These are phyloP conservation scores for Geotrypetes seraphini DNA, from an alignment of 2,797 vertebrate species.

Conservation along the genomic window DNA sequence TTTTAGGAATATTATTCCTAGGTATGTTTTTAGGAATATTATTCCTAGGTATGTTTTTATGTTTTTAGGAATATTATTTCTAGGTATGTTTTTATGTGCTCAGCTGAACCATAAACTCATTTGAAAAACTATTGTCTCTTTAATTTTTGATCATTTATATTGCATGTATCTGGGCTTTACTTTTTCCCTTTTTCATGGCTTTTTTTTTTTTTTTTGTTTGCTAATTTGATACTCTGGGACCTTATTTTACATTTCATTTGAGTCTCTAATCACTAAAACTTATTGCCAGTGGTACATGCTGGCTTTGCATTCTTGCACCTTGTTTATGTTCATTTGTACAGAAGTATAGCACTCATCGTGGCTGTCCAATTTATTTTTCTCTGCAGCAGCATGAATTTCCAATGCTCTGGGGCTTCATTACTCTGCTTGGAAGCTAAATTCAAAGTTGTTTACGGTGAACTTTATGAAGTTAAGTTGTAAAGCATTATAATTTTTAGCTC, in stretches of 20 bases:
- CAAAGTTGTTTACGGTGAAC: conserved; percentile 39
- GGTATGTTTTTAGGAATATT: no score
- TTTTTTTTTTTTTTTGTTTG: conserved; percentile 1
- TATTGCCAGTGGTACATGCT: conserved; percentile 30
- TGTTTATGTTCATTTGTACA: conserved; percentile 37
- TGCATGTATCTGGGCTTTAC: conserved; percentile 16
- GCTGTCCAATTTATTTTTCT: conserved; percentile 42
- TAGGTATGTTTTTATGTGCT: no score
- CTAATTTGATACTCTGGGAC: conserved; percentile 47
- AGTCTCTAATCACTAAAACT: conserved; percentile 44
- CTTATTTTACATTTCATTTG: conserved; percentile 44
- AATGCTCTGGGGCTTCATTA: conserved; percentile 41
- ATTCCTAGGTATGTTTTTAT: no score
- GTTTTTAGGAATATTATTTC: no score
- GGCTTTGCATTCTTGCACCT: conserved; percentile 41
- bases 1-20: no score
- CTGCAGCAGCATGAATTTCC: conserved; percentile 26
- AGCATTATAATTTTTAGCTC: no score
- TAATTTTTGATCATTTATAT: conserved; percentile 31
- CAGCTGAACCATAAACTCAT: not conserved
- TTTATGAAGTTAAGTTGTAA: conserved; percentile 28
- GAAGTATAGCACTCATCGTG: conserved; percentile 17
- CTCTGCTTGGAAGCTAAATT: conserved; percentile 27
- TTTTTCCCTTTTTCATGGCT: conserved; percentile 16
- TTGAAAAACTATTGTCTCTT: conserved; percentile 4